phyloP scores from a whole-genome alignment of 2,113 vertebrate species.

The Monopterus albus region DNA sequence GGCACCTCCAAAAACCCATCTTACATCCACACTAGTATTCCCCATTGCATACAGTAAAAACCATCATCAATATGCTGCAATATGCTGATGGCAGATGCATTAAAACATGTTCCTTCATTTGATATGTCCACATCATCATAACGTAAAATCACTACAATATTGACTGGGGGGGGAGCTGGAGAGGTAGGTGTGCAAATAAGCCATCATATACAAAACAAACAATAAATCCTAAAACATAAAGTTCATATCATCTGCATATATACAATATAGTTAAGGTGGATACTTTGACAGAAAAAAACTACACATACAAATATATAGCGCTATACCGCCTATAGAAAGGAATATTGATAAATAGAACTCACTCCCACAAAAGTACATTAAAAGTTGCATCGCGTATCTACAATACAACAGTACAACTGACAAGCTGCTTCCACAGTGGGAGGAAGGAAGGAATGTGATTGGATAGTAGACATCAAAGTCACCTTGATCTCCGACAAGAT shows the following conservation, averaged over 20 bases:
- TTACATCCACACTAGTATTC: slow-evolving; percentile 23
- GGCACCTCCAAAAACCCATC: too few relatives aligned
- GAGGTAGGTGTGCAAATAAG: slow-evolving; percentile 85
- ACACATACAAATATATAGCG: slow-evolving; percentile 72
- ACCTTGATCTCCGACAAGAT: slow-evolving; percentile 72
- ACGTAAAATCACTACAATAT: slow-evolving; percentile 67
- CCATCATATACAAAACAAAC: slow-evolving; percentile 74
- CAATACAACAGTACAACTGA: slow-evolving; percentile 50
- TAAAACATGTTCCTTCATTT: slow-evolving; percentile 54
- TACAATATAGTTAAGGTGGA: slow-evolving; percentile 77
- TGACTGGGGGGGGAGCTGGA: slow-evolving; percentile 51
- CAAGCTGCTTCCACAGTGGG: slow-evolving; percentile 58
- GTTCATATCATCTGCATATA: slow-evolving; percentile 76
- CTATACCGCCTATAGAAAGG: slow-evolving; percentile 63
- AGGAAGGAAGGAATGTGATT: slow-evolving; percentile 75
- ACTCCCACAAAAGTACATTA: slow-evolving; percentile 67
- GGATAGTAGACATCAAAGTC: slow-evolving; percentile 72
- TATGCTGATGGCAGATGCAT: slow-evolving; percentile 29
- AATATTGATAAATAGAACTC: slow-evolving; percentile 77
- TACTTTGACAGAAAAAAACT: slow-evolving; percentile 76
- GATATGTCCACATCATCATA: slow-evolving; percentile 57
- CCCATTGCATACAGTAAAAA: slow-evolving; percentile 52
- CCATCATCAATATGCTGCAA: slow-evolving; percentile 33
- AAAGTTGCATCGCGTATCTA: slow-evolving; percentile 58
- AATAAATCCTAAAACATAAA: slow-evolving; percentile 64